Conservation (phyloP, 2,797 vertebrate genomes). For the Xenops minutus region DNA sequence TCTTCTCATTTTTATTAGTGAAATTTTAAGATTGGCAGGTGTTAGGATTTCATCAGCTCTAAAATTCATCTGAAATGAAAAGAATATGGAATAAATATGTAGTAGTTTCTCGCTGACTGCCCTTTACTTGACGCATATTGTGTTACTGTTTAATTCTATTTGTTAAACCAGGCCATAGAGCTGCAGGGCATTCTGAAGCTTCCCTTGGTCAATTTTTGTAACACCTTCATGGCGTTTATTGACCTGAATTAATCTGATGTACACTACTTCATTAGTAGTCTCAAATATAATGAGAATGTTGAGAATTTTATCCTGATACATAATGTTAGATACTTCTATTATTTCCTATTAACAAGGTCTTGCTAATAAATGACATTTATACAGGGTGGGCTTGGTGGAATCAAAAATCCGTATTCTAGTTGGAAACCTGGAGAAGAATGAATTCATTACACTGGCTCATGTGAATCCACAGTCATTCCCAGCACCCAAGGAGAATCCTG, state of each 20-base stretch:
- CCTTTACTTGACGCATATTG: background rate
- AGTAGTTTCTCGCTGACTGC: background rate
- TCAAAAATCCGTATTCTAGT: slow-evolving; percentile 90
- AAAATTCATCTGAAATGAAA: background rate
- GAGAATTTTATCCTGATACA: background rate
- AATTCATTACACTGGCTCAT: slow-evolving; percentile 85
- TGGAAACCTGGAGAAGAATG: slow-evolving; percentile 88
- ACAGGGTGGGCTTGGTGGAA: slow-evolving; percentile 88
- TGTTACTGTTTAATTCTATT: background rate
- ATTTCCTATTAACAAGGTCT: background rate
- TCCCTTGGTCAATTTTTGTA: background rate
- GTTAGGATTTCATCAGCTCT: background rate
- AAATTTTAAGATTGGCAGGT: background rate
- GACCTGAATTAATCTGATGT: background rate
- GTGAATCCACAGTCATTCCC: slow-evolving; percentile 86
- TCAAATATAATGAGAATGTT: background rate
- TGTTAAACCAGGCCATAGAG: background rate
- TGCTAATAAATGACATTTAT: slow-evolving; percentile 66
- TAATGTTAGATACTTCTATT: background rate
- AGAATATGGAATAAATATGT: background rate
- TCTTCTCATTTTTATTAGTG: background rate
- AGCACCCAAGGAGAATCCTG: slow-evolving; percentile 78
- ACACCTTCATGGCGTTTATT: background rate
- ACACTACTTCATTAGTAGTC: background rate
- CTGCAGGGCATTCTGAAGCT: background rate